These are phyloP conservation scores for Mimachlamys varia DNA, from an alignment of 2,888 invertebrate genomes.

Conservation along the genomic window DNA sequence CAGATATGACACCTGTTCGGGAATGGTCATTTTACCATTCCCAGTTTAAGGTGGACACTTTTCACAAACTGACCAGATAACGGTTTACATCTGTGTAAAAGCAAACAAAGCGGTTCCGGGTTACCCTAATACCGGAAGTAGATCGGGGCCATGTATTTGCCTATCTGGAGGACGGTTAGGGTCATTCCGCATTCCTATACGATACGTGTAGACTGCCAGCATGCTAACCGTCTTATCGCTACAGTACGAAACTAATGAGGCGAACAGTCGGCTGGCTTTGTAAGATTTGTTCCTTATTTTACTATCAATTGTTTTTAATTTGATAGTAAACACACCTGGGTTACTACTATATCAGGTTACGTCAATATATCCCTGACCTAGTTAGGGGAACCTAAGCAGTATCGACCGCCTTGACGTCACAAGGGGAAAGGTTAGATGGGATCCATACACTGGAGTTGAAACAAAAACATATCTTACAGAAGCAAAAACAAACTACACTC, in stretches of 20 bases:
- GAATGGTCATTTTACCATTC: not conserved
- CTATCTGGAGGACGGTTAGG: not conserved
- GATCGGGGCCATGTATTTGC: not conserved
- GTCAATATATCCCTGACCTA: not conserved
- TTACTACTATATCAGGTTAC: not conserved
- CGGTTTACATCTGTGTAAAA: not conserved
- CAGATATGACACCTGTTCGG: not conserved
- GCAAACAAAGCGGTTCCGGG: not conserved
- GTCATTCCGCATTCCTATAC: not conserved
- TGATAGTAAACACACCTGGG: conserved; percentile 21
- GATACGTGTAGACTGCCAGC: conserved; percentile 20
- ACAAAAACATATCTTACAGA: not conserved
- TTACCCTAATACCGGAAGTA: not conserved
- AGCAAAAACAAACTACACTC: not conserved
- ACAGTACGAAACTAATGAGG: conserved; percentile 36
- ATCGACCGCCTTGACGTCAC: not conserved
- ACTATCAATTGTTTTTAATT: conserved; percentile 36
- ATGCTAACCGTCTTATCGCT: conserved; percentile 18
- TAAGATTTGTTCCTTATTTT: conserved; percentile 6
- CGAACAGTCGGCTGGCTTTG: conserved; percentile 18
- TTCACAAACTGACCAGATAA: not conserved
- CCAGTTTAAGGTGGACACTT: not conserved
- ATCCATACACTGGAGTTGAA: not conserved
- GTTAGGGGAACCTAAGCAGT: not conserved
- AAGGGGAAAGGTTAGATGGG: not conserved